Base-by-base conservation (phyloP, 2,113 vertebrate species). In the Anguilla rostrata region DNA sequence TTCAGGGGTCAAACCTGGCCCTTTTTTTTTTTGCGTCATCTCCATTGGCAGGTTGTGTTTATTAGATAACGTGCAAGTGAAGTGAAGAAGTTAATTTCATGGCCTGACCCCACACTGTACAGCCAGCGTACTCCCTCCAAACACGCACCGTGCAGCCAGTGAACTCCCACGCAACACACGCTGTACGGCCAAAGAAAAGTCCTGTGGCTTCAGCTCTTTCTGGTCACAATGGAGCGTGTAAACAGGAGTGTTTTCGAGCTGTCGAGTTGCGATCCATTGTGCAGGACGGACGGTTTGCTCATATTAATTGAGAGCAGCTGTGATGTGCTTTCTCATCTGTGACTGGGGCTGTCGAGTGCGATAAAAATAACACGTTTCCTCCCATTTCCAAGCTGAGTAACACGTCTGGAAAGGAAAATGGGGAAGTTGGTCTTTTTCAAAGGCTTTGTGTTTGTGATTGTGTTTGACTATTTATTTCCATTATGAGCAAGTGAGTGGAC, bases 301-400 rank as follows among this genome's bases (percentile, higher is more conserved):
- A 22, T 66, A 66, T 5, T n/a, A 12, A 20, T 18, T 5, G 71
- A 5, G 49, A 39, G 46, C 41, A 79, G 84, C 84, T 85, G 78
- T 5, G 39, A 6, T 43, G 78, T 80, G 78, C 80, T 12, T 75
- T 60, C 60, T 85, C 84, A 39, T 20, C n/a, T n/a, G 39, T 41
- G 26, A 18, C 41, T 22, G 43, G 66, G 66, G 39, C 34, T 78
- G 46, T 53, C 34, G 15, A 79, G 78, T 14, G 84, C 34, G 49
- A 41, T 85, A 85, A 85, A 79, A 85, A 85, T 81, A 75, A 22
- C 43, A 53, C 71, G n/a, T 84, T 78, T 78, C 84, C n/a, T 85
- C 39, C 20, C 39, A n/a, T 53, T 29, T 79, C 83, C 83, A 75
- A 78, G 66, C 41, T 84, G 63, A 84, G 40, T 84, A 75, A 49